Base-by-base conservation (phyloP, 2,888 invertebrate species). In the Ochropleura leucogaster region DNA sequence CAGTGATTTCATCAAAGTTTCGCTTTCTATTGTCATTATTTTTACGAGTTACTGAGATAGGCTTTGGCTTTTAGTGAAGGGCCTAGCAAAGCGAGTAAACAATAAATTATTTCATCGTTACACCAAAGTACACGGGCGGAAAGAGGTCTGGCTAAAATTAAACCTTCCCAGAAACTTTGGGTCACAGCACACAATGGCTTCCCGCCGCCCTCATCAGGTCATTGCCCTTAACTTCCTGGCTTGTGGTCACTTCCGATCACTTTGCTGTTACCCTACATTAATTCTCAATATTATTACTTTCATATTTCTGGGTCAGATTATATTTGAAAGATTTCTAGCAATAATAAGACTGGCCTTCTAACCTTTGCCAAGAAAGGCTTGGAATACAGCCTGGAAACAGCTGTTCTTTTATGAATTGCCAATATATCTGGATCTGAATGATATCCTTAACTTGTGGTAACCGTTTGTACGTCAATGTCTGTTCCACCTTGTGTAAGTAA, bases 181-280 rank as follows among this genome's bases (percentile, higher is more conserved):
- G 47, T 59, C 42, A n/a, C 49, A 40, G 40, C 42, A 53, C 42
- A 66, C 46, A 74, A 74, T 55, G 65, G 65, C 55, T 79, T 79
- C 49, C 14, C 40, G 6, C 40, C 42, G 65, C 68, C 60, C 59
- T 64, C 51, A 59, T n/a, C 51, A 59, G 63, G 53, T 74, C 65
- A 42, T 66, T 16, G 42, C 16, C 46, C 79, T 59, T 49, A 40
- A 60, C 40, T 74, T 74, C 53, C 68, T 49, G 49, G 44, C 16
- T 42, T 53, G 78, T 68, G 74, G 59, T 74, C 16, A 64, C 49
- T 65, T 64, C 64, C n/a, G 68, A 74, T 60, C 47, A 68, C 16
- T 53, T 68, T 60, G 10, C 18, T 65, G 51, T 47, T 47, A 30
- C 47, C 64, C 14, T 30, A 16, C 40, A 57, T 51, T 20, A 8